Evolutionary conservation across 2,888 invertebrate genomes (phyloP).

Genomic region (Erannis defoliaria): DNA sequence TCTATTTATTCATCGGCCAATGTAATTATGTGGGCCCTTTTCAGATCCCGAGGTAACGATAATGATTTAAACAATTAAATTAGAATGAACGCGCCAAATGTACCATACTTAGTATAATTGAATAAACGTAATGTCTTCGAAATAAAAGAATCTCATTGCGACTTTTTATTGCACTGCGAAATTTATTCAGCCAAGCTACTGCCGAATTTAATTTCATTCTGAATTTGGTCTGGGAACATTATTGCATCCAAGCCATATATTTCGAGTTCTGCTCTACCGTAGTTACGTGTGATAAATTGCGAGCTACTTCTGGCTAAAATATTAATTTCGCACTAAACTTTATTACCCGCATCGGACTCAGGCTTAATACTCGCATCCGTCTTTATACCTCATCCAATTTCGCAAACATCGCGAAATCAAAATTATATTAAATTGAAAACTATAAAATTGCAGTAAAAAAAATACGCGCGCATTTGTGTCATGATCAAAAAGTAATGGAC

Average conservation of each 20-base stretch:
- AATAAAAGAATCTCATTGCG: slow-evolving; percentile 17
- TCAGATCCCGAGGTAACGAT: slow-evolving; percentile 23
- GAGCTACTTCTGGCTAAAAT: slow-evolving; percentile 46
- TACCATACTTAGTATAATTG: slow-evolving; percentile 12
- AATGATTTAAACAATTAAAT: slow-evolving; percentile 32
- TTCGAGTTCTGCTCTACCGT: slow-evolving; percentile 32
- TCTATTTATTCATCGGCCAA: slow-evolving; percentile 38
- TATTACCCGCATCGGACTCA: slow-evolving; percentile 45
- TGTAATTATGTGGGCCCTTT: slow-evolving; percentile 30
- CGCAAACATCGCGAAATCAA: slow-evolving; percentile 40
- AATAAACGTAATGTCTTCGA: slow-evolving; percentile 12
- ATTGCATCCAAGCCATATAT: slow-evolving; percentile 45
- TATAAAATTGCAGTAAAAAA: slow-evolving; percentile 43
- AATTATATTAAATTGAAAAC: slow-evolving; percentile 42
- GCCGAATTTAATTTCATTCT: slow-evolving; percentile 48
- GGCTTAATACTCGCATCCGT: slow-evolving; percentile 42
- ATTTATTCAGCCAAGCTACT: slow-evolving; percentile 39
- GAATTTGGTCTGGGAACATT: slow-evolving; percentile 46
- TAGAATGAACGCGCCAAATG: slow-evolving; percentile 15
- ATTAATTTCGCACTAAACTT: slow-evolving; percentile 50
- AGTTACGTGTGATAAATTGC: slow-evolving; percentile 44
- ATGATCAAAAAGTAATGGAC: slow-evolving; percentile 30
- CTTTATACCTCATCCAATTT: slow-evolving; percentile 38
- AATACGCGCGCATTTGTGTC: slow-evolving; percentile 24
- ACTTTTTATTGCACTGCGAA: slow-evolving; percentile 21